Conservation (phyloP, 2,888 invertebrate species). For the Orthosia cruda region DNA sequence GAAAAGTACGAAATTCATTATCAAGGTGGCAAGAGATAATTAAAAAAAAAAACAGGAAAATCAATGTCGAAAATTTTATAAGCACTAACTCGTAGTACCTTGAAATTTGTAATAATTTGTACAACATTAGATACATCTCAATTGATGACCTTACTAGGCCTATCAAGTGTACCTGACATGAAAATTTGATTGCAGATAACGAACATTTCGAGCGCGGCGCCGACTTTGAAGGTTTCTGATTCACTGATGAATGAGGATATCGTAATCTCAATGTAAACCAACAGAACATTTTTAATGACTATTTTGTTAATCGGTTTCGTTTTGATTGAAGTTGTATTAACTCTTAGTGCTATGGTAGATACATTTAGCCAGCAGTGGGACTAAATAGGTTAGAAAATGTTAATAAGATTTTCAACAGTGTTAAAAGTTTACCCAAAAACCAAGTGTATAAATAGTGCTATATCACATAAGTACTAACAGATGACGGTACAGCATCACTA, state of each 20-base stretch:
- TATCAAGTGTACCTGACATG: constrained; percentile 40
- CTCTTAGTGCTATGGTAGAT: not conserved
- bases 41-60: constrained; percentile 24
- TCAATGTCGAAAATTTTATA: not conserved
- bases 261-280: not conserved
- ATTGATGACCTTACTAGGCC: constrained; percentile 15
- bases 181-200: constrained; percentile 13
- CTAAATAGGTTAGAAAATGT: no score
- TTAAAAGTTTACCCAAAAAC: constrained; percentile 51
- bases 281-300: not conserved
- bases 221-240: not conserved
- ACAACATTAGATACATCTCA: constrained; percentile 2
- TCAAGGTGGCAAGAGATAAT: not conserved
- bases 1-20: not conserved
- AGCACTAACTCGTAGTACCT: constrained; percentile 12
- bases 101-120: constrained; percentile 25
- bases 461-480: constrained; percentile 71
- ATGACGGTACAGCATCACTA: constrained; percentile 59
- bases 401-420: not conserved
- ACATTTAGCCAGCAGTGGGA: no score
- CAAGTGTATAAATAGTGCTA: constrained; percentile 55
- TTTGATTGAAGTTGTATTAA: not conserved
- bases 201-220: not conserved
- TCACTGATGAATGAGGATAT: not conserved
- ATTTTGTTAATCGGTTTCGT: not conserved